Conservation (phyloP, 2,113 vertebrate species). For the Cercocebus atys region DNA sequence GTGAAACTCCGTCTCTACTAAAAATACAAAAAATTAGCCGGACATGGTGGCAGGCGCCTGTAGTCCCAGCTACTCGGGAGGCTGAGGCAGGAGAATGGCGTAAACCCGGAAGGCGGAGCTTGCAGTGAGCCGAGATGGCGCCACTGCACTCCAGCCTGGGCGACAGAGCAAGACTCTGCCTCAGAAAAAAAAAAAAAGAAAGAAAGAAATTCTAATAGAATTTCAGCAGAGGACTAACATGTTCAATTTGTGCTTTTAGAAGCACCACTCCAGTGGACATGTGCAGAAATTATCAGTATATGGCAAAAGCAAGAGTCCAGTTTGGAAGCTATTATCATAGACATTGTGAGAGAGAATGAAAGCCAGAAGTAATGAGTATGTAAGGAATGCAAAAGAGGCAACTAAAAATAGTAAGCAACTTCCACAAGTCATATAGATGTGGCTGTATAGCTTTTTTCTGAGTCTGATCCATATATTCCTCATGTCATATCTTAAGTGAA, state of each 20-base stretch:
- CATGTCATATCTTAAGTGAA: neutral
- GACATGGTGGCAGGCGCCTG: accelerated
- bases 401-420: neutral
- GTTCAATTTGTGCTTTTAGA: neutral
- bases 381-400: neutral
- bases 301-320: neutral
- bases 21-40: too few relatives aligned
- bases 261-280: neutral
- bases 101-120: too few relatives aligned
- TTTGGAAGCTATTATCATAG: neutral
- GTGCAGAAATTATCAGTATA: neutral
- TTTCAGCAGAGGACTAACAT: neutral
- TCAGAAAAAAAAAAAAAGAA: too few relatives aligned
- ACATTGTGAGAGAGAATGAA: neutral
- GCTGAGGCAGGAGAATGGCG: too few relatives aligned
- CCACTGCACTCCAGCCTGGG: too few relatives aligned
- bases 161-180: too few relatives aligned
- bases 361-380: neutral
- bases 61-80: too few relatives aligned
- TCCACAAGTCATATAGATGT: neutral
- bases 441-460: neutral
- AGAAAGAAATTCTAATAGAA: neutral
- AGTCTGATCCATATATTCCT: neutral
- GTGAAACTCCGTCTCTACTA: too few relatives aligned
- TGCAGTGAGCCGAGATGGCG: too few relatives aligned